Evolutionary conservation across 2,888 invertebrate genomes (phyloP), one percentile per base, ranked within the genome.

Genomic region (Lepetodrilus schrolli): DNA sequence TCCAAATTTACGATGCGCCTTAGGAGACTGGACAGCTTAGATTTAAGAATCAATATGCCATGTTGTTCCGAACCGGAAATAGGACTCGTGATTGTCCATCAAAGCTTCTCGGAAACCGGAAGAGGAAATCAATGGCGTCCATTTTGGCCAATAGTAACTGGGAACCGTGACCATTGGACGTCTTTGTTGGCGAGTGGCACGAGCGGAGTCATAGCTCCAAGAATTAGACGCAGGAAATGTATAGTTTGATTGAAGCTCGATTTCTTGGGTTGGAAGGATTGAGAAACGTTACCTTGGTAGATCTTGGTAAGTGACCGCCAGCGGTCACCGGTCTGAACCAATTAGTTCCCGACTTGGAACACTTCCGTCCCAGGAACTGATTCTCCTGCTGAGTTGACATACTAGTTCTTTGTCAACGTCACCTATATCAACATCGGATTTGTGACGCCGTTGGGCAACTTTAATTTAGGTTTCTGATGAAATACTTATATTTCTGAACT

Each of bases 81-180:
- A 58, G 5, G 58, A 58, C 58, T 30, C 58, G 58, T 58, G 58
- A 58, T 58, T 58, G 58, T 58, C 58, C 58, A 58, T 58, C 58
- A 58, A 34, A 34, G 30, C 26, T 58, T 34, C 7, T 34, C 30
- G 58, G 17, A 26, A 58, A 58, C 58, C 58, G 58, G 58, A 58
- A 58, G n/a, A 23, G 58, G 58, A 58, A 58, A 58, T 58, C 58
- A 58, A 58, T 58, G 58, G 58, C 34, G n/a, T 58, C 58, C 58
- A 58, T 50, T 50, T 50, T 17, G 50, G 20, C 50, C 50, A 50
- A 50, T 58, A 23, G 30, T 34, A 30, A 58, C 58, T 58, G 17
- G 17, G 58, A n/a, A 58, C 30, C 34, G 17, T 58, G 58, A 30
- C 30, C 58, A 30, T 5, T 58, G 30, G 58, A 7, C 58, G 13